Evolutionary conservation across 2,113 vertebrate genomes (phyloP).

Genomic region (Pelecanoides urinatrix): DNA sequence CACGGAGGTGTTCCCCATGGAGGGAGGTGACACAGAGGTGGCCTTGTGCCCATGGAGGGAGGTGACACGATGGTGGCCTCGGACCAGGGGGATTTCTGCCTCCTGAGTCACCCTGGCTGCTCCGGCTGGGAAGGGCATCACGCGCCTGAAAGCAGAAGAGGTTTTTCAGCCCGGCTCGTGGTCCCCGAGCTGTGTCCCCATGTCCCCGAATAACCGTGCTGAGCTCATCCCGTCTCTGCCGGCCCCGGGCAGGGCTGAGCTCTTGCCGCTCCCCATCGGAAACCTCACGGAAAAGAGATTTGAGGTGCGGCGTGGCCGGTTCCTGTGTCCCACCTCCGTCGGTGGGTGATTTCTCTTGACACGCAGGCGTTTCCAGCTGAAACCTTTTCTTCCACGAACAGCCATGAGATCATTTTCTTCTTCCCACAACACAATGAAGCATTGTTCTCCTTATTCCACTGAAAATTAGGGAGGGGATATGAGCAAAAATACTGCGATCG

Average conservation of each 20-base stretch:
- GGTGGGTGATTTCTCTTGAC: background rate
- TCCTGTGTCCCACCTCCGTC: accelerated
- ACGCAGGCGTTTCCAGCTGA: accelerated
- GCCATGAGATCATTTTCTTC: background rate
- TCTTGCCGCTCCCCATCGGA: accelerated
- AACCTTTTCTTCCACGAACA: background rate
- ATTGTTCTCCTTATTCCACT: background rate
- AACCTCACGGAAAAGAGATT: background rate
- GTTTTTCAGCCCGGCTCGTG: background rate
- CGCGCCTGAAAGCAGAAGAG: background rate
- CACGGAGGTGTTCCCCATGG: accelerated
- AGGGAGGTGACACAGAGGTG: background rate
- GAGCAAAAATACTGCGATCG: accelerated
- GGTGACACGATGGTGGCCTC: background rate
- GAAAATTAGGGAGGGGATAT: background rate
- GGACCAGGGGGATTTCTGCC: background rate
- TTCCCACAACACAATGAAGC: background rate
- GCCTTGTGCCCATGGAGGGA: background rate
- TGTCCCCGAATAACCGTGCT: accelerated
- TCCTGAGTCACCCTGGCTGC: background rate
- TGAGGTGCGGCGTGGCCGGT: accelerated
- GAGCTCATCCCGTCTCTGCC: accelerated
- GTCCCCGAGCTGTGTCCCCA: background rate
- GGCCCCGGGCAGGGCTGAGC: background rate
- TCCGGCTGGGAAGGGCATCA: background rate